Evolutionary conservation across 2,888 invertebrate genomes (phyloP), one percentile per base, ranked within the genome.

Genomic region (Platerodrilus igneus): DNA sequence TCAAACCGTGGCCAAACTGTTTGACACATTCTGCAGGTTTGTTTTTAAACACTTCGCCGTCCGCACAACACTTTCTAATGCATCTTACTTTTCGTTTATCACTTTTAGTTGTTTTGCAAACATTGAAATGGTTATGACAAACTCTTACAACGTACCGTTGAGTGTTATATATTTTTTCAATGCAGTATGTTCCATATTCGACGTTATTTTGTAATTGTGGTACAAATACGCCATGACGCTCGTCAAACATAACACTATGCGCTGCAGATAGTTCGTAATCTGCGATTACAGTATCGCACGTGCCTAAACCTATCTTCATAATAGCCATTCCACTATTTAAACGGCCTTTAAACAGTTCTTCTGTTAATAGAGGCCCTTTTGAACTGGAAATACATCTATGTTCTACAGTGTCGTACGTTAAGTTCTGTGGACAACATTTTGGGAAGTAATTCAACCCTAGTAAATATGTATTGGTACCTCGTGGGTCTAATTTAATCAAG

Each of bases 381-480:
- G n/a, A n/a, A n/a, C n/a, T n/a, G n/a, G n/a, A n/a, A n/a, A n/a
- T n/a, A n/a, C 62, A 62, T 2, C 50, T 49, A 45, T 57, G 60
- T 8, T 32, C 32, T 4, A 32, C 30, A 2, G 40, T 31, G 31
- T 60, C 44, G 42, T 60, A 62, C 5, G 41, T 19, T 39, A 51
- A 50, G 3, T 52, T 44, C 1, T 53, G 29, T 2, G 62, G 61
- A 39, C 62, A 62, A 48, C 62, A 62, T 52, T 62, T 62, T 14
- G 52, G 52, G 29, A 58, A 57, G 21, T 41, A 32, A 20, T 46
- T 40, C 10, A 47, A 33, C n/a, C n/a, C n/a, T n/a, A n/a, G n/a
- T n/a, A n/a, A n/a, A n/a, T n/a, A n/a, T n/a, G n/a, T n/a, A n/a
- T n/a, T n/a, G n/a, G n/a, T n/a, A n/a, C n/a, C n/a, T n/a, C n/a